Base-by-base conservation (phyloP, 2,113 vertebrate species). In the Misgurnus anguillicaudatus region DNA sequence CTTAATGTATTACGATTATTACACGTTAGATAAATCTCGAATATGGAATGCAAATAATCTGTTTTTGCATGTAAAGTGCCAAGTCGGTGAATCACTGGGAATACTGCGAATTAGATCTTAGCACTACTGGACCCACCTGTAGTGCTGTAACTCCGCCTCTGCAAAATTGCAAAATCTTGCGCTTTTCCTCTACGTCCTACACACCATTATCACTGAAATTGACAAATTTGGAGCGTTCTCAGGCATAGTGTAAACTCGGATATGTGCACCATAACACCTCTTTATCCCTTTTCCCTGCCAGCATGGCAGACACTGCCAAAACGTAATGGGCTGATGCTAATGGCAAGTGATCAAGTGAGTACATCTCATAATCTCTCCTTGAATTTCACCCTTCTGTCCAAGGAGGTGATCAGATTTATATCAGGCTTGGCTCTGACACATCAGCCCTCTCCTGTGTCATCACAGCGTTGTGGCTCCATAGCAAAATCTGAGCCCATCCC, bases 401-500 rank as follows among this genome's bases (percentile, higher is more conserved):
- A 14, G 13, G 10, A 67, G 38, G 16, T 19, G 17, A 48, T 69
- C 19, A 73, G 70, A 73, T 58, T 74, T 39, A 42, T 21, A 61
- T 45, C 21, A 36, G 21, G 14, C 47, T 53, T 38, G 3, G 3
- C 65, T 47, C 10, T 47, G 65, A 6, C 19, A 67, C 64, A 66
- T 24, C 70, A 60, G 17, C 55, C n/a, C 31, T 57, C 16, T 61
- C 53, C 71, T 36, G 73, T 75, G 42, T 51, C 61, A 64, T 13
- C 61, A 38, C 19, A 31, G n/a, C 45, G 39, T n/a, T 48, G 41
- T 10, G 14, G 41, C 17, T 75, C 45, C 16, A 64, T 4, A 63
- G 16, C 14, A 64, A 64, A 75, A 16, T 75, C 42, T 64, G 73
- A 60, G 31, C 38, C 41, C 21, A 64, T 64, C 42, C 38, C 48